Evolutionary conservation across 2,113 vertebrate genomes (phyloP), one percentile per base, ranked within the genome.

Genomic region (Elachura formosa): DNA sequence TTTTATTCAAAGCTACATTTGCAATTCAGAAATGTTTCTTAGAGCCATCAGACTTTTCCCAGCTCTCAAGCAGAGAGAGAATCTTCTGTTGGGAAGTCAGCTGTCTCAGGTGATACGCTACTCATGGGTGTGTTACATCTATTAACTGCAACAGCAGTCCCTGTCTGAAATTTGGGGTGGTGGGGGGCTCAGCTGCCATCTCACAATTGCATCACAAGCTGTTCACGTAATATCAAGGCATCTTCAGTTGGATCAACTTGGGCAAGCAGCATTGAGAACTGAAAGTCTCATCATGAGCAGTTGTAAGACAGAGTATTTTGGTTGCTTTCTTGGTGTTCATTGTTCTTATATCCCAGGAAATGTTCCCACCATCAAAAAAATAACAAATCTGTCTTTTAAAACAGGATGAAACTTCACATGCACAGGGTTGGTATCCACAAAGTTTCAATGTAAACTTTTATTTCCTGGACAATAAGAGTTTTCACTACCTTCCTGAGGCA

Each of bases 381-480:
- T n/a, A 94, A 77, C 71, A 40, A 23, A 36, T 10, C 52, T 62
- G 55, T 49, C 62, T 23, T 86, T 94, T 58, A 62, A 89, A 86
- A 88, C 23, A 78, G 46, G 36, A 49, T 76, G 49, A 40, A 59
- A 78, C 29, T 72, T 91, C 68, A 69, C 14, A 16, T 58, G 48
- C 46, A 66, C 8, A 75, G 46, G 36, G 12, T 54, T 77, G 69
- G 10, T 82, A 58, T 89, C 34, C 59, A 41, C 68, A 80, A 45
- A 59, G 26, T 79, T 84, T 76, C 66, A 93, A 41, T 46, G 64
- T 16, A 77, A 87, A 45, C 33, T 76, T 87, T 20, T 79, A 21
- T 91, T 84, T 89, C 45, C 52, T 84, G 52, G 41, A 33, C 34
- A 94, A 36, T 80, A 89, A 67, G 76, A 86, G 52, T 83, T 90